Evolutionary conservation across 2,797 vertebrate species (phyloP).

Genomic region (Cyprinella venusta): DNA sequence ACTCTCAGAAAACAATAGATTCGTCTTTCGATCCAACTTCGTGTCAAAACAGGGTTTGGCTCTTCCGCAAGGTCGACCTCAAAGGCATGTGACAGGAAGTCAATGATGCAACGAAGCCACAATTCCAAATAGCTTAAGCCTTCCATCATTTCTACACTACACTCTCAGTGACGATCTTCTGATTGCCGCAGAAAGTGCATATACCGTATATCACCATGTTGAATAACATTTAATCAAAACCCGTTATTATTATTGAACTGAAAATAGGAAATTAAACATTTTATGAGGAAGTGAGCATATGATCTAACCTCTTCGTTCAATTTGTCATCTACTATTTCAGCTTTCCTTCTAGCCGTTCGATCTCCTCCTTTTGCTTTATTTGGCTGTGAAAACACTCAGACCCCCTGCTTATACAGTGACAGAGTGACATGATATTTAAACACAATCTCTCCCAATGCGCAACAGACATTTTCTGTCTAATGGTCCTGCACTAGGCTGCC

Average conservation of each 20-base stretch:
- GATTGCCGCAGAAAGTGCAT: slow-evolving; percentile 16
- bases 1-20: slow-evolving; percentile 47
- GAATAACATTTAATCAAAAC: slow-evolving; percentile 2
- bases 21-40: slow-evolving; percentile 46
- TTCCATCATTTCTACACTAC: slow-evolving; percentile 24
- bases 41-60: slow-evolving; percentile 37
- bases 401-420: slow-evolving; percentile 38
- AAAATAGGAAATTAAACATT: background rate
- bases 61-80: slow-evolving; percentile 45
- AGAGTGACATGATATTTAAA: slow-evolving; percentile 56
- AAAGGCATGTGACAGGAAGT: slow-evolving; percentile 58
- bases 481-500: slow-evolving; percentile 43
- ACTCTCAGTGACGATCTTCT: slow-evolving; percentile 21
- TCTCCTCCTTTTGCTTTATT: slow-evolving; percentile 16
- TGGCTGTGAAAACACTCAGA: slow-evolving; percentile 21
- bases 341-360: background rate
- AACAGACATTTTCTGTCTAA: slow-evolving; percentile 45
- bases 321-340: background rate
- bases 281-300: background rate
- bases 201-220: slow-evolving; percentile 11
- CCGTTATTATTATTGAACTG: background rate
- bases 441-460: slow-evolving; percentile 39
- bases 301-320: background rate
- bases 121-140: slow-evolving; percentile 44
- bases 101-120: slow-evolving; percentile 50